Evolutionary conservation across 2,888 invertebrate species (phyloP).

Genomic region (Napeogenes inachia): DNA sequence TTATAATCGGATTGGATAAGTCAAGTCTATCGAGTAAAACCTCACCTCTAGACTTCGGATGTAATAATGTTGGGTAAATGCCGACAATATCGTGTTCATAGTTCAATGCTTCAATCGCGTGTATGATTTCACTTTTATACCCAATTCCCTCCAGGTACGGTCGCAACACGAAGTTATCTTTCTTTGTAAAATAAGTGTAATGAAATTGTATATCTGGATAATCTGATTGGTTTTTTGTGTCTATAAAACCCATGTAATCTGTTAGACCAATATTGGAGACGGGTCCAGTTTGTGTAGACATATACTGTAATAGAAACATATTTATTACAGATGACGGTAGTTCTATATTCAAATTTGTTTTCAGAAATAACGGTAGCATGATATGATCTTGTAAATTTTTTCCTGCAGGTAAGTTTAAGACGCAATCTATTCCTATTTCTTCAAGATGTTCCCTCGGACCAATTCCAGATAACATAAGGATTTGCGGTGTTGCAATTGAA

Average conservation of each 20-base stretch:
- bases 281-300: slow-evolving; percentile 65
- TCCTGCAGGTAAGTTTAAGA: slow-evolving; percentile 64
- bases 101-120: slow-evolving; percentile 43
- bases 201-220: slow-evolving; percentile 75
- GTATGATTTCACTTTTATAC: slow-evolving; percentile 43
- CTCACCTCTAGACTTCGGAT: slow-evolving; percentile 75
- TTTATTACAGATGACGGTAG: slow-evolving; percentile 36
- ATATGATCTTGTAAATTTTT: slow-evolving; percentile 74
- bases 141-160: slow-evolving; percentile 41
- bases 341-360: slow-evolving; percentile 33
- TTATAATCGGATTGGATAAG: slow-evolving; percentile 72
- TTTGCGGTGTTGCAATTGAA: slow-evolving; percentile 66
- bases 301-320: slow-evolving; percentile 62
- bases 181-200: slow-evolving; percentile 47
- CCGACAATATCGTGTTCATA: slow-evolving; percentile 48
- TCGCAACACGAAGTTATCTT: slow-evolving; percentile 40
- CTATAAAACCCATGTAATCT: slow-evolving; percentile 72
- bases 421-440: slow-evolving; percentile 48
- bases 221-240: slow-evolving; percentile 54
- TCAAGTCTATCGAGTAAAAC: slow-evolving; percentile 71
- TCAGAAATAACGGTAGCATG: slow-evolving; percentile 44
- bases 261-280: slow-evolving; percentile 59
- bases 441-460: slow-evolving; percentile 58
- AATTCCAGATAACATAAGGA: slow-evolving; percentile 73
- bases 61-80: slow-evolving; percentile 55